These are phyloP conservation scores for Marcusenius ussheri DNA, from an alignment of 2,113 vertebrate genomes.

Conservation along the genomic window DNA sequence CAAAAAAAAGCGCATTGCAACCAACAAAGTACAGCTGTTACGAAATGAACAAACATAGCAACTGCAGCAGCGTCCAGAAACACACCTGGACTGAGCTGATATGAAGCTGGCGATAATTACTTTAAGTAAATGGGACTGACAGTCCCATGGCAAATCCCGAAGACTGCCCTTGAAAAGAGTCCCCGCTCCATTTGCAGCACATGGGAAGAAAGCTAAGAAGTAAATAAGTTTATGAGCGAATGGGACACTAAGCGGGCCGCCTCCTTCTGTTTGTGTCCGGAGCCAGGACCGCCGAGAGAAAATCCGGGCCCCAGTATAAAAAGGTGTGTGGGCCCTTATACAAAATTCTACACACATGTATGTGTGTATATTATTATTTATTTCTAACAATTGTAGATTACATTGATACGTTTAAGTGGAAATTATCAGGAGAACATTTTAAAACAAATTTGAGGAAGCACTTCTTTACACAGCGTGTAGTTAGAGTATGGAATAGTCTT, in stretches of 20 bases:
- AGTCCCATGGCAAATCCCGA: not conserved
- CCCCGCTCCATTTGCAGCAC: not conserved
- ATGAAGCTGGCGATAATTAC: conserved; percentile 5
- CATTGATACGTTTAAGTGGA: too few relatives aligned
- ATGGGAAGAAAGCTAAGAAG: not conserved
- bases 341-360: too few relatives aligned
- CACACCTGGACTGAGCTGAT: conserved; percentile 22
- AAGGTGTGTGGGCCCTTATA: too few relatives aligned
- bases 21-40: not conserved
- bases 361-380: too few relatives aligned
- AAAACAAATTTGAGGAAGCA: too few relatives aligned
- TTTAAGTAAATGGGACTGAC: not conserved
- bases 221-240: conserved; percentile 38
- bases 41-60: conserved; percentile 38
- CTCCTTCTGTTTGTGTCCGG: conserved; percentile 36
- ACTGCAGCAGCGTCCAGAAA: conserved; percentile 35
- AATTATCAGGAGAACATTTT: too few relatives aligned
- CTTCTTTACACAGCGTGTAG: too few relatives aligned
- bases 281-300: conserved; percentile 10
- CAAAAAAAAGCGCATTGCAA: not conserved
- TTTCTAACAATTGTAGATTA: too few relatives aligned
- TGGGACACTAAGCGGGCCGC: conserved; percentile 42
- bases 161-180: not conserved
- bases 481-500: too few relatives aligned
- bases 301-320: too few relatives aligned